A percentile compares a stretch with the other conserved stretches of the same genome.
Conservation (phyloP, 2,113 vertebrate species). For the Engraulis encrasicolus region DNA sequence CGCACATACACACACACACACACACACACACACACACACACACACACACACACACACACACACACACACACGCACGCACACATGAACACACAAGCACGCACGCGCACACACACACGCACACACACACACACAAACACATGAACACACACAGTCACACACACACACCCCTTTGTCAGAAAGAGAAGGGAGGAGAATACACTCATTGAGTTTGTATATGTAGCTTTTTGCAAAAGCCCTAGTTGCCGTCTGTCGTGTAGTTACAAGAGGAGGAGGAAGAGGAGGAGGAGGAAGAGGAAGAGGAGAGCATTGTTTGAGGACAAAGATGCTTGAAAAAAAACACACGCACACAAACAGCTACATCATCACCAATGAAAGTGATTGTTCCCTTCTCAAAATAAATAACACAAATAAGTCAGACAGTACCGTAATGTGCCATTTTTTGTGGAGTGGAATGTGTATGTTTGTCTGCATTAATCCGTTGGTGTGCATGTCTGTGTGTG, state of each 20-base stretch:
- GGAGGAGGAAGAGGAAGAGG: neutral
- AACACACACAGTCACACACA: too few species aligned
- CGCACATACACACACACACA: neutral
- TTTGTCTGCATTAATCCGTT: too few species aligned
- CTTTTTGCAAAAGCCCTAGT: neutral
- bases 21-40: neutral
- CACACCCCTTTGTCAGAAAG: neutral
- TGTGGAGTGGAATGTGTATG: slow-evolving; percentile 44
- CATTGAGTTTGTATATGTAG: neutral
- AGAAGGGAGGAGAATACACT: neutral
- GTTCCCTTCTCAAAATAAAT: too few species aligned
- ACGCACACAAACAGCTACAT: neutral
- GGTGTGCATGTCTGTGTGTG: slow-evolving; percentile 56
- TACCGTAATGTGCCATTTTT: too few species aligned
- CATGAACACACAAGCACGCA: neutral
- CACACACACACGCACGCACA: neutral
- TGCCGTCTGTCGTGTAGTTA: neutral
- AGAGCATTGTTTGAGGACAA: neutral
- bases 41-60: neutral
- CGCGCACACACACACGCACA: neutral
- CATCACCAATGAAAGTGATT: too few species aligned
- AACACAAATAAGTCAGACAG: neutral
- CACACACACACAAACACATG: neutral
- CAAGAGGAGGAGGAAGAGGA: neutral
- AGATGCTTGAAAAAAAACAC: neutral